Base-by-base conservation (phyloP, 2,888 invertebrate genomes). In the Peribatodes rhomboidaria region DNA sequence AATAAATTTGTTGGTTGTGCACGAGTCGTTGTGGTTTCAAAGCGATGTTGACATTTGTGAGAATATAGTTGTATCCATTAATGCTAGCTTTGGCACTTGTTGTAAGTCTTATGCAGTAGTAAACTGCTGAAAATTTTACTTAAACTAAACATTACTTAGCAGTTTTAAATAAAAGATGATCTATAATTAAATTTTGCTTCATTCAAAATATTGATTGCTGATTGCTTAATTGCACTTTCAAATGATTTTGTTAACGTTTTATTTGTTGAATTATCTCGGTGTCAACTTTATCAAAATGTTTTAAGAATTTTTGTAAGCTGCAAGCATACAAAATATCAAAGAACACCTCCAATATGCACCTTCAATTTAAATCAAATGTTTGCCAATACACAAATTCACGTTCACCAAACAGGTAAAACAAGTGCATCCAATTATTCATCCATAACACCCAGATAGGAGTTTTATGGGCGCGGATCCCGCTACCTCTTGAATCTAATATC, bases 401-500 rank as follows among this genome's bases (percentile, higher is more conserved):
- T 42, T 53, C 22, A 42, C 60, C 54, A 58, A 58, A 59, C 37
- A 65, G 65, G 52, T 65, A 70, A 61, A 68, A 56, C 66, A 52
- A 61, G 60, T 65, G 54, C 65, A 63, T 67, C 61, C 72, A 70
- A 72, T 73, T 70, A 73, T 72, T 70, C 68, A 72, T 62, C 68
- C 67, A 68, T 67, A 68, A 67, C 67, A 61, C 61, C 56, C 64
- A 70, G 63, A 72, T 68, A 70, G 67, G 65, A 67, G 74, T 80
- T 78, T 75, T 77, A 79, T 72, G 73, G 70, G 70, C 71, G 67
- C 71, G 67, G 73, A 77, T 78, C 77, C 75, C 73, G 71, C 71
- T 80, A 76, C 80, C 76, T 85, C 81, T 81, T 71, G 80, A 84
- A 88, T 88, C 82, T 89, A 89, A 90, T 89, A 89, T 86, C 80